phyloP scores from a whole-genome alignment of 2,797 vertebrate genomes.

The Aldrovandia affinis region DNA sequence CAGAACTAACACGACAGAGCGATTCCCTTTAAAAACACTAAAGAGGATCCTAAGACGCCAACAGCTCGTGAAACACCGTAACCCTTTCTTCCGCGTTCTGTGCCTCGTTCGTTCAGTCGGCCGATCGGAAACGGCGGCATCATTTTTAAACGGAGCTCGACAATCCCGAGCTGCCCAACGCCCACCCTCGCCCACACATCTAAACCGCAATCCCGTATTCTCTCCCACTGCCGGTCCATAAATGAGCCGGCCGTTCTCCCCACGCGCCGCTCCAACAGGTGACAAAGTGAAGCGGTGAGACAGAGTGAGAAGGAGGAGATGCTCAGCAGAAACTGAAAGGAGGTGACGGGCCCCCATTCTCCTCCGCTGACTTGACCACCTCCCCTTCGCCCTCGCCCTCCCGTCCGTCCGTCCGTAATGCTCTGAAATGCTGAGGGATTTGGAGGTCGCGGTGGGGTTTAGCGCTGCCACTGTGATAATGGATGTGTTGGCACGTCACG shows the following conservation, averaged over 20 bases:
- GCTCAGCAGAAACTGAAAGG: conserved; percentile 40
- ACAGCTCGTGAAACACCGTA: conserved; percentile 39
- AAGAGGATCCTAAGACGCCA: conserved; percentile 67
- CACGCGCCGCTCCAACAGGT: conserved; percentile 46
- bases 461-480: conserved; percentile 38
- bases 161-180: conserved; percentile 59
- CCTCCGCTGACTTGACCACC: conserved; percentile 38
- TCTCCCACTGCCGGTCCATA: conserved; percentile 72
- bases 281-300: conserved; percentile 58
- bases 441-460: conserved; percentile 14
- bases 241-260: conserved; percentile 51
- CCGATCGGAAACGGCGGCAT: conserved; percentile 60
- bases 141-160: conserved; percentile 77
- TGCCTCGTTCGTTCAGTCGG: conserved; percentile 32
- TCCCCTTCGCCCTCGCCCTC: background rate
- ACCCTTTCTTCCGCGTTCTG: background rate
- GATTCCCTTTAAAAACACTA: conserved; percentile 72
- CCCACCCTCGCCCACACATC: conserved; percentile 53
- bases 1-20: conserved; percentile 52
- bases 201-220: conserved; percentile 74
- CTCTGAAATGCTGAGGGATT: conserved; percentile 21
- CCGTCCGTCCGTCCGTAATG: conserved; percentile 26
- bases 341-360: conserved; percentile 42
- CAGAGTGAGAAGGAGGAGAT: conserved; percentile 42
- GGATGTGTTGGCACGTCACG: conserved; percentile 41